Evolutionary conservation across 2,113 vertebrate species (phyloP).

Genomic region (Antechinus stuartii): DNA sequence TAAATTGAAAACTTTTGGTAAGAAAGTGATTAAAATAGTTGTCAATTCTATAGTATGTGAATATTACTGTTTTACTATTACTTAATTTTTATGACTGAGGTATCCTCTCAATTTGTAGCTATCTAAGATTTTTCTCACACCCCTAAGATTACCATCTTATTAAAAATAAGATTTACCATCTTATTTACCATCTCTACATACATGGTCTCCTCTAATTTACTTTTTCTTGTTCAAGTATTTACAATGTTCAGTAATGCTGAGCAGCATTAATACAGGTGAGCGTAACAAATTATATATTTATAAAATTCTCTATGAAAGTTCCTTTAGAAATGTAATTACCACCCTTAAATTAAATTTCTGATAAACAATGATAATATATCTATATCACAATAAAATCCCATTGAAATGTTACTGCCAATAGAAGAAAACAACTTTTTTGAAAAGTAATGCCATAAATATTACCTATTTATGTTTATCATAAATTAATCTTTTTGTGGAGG

Average conservation of each 20-base stretch:
- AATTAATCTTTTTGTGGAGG: not conserved
- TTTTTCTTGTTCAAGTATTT: not conserved
- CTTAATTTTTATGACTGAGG: not conserved
- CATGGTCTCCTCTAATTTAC: not conserved
- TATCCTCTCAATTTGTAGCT: not conserved
- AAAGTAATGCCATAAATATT: not conserved
- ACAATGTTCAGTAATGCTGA: not conserved
- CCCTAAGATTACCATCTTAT: not conserved
- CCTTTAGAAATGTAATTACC: not conserved
- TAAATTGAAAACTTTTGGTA: not conserved
- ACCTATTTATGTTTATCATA: not conserved
- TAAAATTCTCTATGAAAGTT: not conserved
- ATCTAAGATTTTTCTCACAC: not conserved
- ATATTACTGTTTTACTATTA: not conserved
- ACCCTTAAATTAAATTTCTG: not conserved
- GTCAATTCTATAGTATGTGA: not conserved
- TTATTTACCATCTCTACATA: too few species aligned
- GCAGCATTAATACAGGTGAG: not conserved
- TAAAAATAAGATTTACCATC: not conserved
- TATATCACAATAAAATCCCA: not conserved
- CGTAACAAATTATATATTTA: not conserved
- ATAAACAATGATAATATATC: not conserved
- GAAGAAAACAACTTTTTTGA: not conserved
- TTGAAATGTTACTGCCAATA: not conserved
- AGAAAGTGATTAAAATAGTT: not conserved